Evolutionary conservation across 1,140 invertebrate species (phyloP).

Genomic region (Pristionchus pacificus): DNA sequence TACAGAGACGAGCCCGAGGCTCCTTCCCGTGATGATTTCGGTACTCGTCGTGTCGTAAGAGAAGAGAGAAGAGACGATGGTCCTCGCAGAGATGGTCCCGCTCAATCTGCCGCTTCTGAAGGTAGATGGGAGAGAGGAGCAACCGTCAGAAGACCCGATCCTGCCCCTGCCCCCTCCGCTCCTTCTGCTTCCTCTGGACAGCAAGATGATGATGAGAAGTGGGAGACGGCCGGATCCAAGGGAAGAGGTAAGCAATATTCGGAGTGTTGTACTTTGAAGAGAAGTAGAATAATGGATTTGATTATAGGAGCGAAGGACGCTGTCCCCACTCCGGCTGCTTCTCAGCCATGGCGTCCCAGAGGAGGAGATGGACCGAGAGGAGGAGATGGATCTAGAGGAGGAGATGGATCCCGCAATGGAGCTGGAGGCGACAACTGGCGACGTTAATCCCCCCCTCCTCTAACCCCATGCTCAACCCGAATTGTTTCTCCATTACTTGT

Average conservation of each 20-base stretch:
- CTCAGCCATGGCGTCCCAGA: not conserved
- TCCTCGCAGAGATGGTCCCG: not conserved
- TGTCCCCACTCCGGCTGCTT: not conserved
- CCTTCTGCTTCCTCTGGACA: not conserved
- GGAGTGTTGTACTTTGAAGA: too few relatives aligned
- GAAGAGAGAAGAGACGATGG: not conserved
- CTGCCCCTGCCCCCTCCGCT: not conserved
- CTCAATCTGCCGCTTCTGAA: not conserved
- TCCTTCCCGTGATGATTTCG: conserved; percentile 12
- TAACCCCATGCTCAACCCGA: not conserved
- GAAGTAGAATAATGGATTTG: too few relatives aligned
- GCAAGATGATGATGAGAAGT: not conserved
- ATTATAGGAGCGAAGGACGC: too few relatives aligned
- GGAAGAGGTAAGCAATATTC: too few relatives aligned
- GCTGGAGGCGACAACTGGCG: not conserved
- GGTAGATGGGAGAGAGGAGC: not conserved
- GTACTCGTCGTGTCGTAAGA: conserved; percentile 5
- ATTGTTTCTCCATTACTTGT: not conserved
- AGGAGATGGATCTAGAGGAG: not conserved
- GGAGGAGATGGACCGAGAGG: not conserved
- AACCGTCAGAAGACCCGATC: too few relatives aligned
- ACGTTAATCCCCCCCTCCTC: not conserved
- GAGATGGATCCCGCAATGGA: not conserved
- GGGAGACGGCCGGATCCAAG: not conserved
- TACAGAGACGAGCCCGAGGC: not conserved